Conservation (phyloP, 2,113 vertebrate genomes). For the Chlamydotis undulata region DNA sequence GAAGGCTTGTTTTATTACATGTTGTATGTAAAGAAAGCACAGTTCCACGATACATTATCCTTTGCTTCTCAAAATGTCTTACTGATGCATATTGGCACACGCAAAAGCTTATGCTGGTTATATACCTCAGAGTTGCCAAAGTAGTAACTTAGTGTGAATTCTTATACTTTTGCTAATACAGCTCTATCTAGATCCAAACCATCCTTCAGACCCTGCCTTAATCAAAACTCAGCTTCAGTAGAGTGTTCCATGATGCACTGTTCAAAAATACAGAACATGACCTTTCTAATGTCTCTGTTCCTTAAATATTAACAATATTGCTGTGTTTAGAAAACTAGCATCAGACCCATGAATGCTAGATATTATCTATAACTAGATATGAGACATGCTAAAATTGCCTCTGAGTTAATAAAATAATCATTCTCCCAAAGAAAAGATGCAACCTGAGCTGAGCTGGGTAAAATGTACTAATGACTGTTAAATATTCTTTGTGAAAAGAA, state of each 20-base stretch:
- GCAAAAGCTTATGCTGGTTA: background rate
- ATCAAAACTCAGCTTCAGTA: background rate
- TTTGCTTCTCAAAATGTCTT: background rate
- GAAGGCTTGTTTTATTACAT: background rate
- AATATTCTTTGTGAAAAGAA: slow-evolving; percentile 11
- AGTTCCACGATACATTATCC: background rate
- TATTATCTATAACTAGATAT: background rate
- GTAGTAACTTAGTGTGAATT: background rate
- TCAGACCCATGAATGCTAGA: background rate
- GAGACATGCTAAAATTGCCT: background rate
- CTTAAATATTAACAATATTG: background rate
- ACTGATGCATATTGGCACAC: background rate
- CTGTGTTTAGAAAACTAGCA: background rate
- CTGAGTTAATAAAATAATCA: background rate
- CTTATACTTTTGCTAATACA: background rate
- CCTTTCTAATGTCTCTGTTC: background rate
- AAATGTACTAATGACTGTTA: slow-evolving; percentile 45
- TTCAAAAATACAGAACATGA: background rate
- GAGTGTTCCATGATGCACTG: background rate
- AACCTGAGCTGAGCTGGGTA: background rate
- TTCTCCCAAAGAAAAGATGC: background rate
- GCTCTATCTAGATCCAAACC: background rate
- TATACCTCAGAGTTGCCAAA: background rate
- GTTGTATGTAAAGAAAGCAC: background rate
- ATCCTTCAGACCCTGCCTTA: background rate